Evolutionary conservation across 92 coral and sea anemone genomes (phyloP).

Genomic region (Siderastrea radians): DNA sequence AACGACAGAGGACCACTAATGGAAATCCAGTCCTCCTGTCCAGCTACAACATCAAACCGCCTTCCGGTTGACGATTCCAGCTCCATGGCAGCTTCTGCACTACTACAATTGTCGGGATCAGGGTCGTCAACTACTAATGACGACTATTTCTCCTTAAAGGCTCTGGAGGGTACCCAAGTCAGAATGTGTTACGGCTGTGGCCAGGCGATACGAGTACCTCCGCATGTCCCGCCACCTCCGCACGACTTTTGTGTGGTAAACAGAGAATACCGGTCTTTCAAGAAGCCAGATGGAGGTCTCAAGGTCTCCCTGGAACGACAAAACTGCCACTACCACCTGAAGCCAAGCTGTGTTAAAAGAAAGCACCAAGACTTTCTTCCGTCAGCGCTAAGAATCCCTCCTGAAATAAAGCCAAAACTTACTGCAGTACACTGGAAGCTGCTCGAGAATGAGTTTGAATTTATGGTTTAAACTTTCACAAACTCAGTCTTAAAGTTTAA

Average conservation of each 20-base stretch:
- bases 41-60: slow-evolving; percentile 11
- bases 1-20: slow-evolving; percentile 43
- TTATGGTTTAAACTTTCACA: slow-evolving; percentile 1
- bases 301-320: slow-evolving; percentile 57
- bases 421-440: slow-evolving; percentile 50
- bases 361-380: slow-evolving; percentile 48
- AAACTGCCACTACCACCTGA: slow-evolving; percentile 62
- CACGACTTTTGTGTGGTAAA: too few species aligned
- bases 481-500: too few species aligned
- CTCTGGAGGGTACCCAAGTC: slow-evolving; percentile 51
- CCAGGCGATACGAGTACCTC: slow-evolving; percentile 19
- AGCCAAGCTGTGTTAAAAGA: slow-evolving; percentile 35
- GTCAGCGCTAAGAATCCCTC: slow-evolving; percentile 41
- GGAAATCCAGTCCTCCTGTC: slow-evolving; percentile 39
- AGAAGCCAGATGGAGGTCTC: slow-evolving; percentile 49
- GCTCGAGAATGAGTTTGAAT: slow-evolving; percentile 47
- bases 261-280: not conserved
- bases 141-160: slow-evolving; percentile 34
- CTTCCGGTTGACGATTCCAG: slow-evolving; percentile 43
- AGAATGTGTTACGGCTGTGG: slow-evolving; percentile 63
- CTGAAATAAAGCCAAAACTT: slow-evolving; percentile 24
- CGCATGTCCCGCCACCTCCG: too few species aligned
- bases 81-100: slow-evolving; percentile 42
- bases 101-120: slow-evolving; percentile 30
- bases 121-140: too few species aligned